Evolutionary conservation across 2,888 invertebrate genomes (phyloP).

Genomic region (Drosophila nr. perissopoda): DNA sequence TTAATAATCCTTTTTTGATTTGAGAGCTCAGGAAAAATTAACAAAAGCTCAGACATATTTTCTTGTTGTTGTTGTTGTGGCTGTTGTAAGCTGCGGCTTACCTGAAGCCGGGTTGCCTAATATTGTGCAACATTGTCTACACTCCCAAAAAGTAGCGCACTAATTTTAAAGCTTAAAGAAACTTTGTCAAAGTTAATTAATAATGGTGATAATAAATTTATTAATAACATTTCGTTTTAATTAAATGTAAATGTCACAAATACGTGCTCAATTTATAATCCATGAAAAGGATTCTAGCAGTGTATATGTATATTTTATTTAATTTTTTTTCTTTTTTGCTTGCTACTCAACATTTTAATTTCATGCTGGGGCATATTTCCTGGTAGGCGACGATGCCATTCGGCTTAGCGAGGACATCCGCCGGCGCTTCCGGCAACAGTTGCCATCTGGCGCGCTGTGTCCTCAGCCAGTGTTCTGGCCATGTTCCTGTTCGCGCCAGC

Average conservation of each 20-base stretch:
- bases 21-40: conserved; percentile 62
- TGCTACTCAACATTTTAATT: conserved; percentile 66
- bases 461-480: conserved; percentile 39
- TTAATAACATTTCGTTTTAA: not conserved
- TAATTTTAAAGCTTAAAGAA: not conserved
- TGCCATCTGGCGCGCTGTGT: conserved; percentile 64
- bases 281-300: not conserved
- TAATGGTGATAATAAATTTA: not conserved
- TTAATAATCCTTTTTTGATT: conserved; percentile 81
- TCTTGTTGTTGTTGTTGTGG: conserved; percentile 22
- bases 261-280: not conserved
- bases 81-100: conserved; percentile 55
- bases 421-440: conserved; percentile 75
- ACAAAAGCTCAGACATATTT: conserved; percentile 40
- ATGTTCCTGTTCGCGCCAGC: conserved; percentile 51
- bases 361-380: conserved; percentile 76
- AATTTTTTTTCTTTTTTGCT: conserved; percentile 7
- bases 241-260: not conserved
- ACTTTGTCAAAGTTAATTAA: not conserved
- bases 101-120: conserved; percentile 48
- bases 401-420: conserved; percentile 80
- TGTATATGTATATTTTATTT: conserved; percentile 1
- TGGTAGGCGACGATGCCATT: conserved; percentile 69
- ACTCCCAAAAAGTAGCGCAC: conserved; percentile 22
- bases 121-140: conserved; percentile 42